These are phyloP conservation scores for Oscheius sp. DNA, from an alignment of 1,140 invertebrate species.

Conservation along the genomic window DNA sequence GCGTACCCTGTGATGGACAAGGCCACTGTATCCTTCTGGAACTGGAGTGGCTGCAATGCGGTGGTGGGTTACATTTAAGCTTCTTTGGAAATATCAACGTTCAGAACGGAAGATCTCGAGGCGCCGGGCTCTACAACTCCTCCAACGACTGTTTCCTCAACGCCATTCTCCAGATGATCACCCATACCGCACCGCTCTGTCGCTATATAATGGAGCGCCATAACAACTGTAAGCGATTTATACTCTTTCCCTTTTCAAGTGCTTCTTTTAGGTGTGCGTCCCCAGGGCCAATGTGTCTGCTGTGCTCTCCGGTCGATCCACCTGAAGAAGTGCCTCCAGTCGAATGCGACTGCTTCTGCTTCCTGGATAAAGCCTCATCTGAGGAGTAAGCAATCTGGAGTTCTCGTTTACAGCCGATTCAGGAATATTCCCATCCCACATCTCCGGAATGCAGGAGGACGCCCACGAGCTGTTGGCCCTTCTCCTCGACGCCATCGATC, in stretches of 20 bases:
- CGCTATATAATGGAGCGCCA: slow-evolving; percentile 33
- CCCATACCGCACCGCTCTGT: slow-evolving; percentile 20
- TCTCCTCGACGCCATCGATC: slow-evolving; percentile 30
- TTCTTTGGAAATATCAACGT: slow-evolving; percentile 29
- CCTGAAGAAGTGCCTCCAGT: background rate
- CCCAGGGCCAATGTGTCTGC: background rate
- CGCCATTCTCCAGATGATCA: slow-evolving; percentile 33
- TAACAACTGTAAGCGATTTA: background rate
- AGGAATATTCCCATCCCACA: slow-evolving; percentile 30
- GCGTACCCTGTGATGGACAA: slow-evolving; percentile 35
- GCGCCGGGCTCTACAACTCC: slow-evolving; percentile 15
- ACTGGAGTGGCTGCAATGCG: slow-evolving; percentile 1
- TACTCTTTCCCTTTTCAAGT: background rate
- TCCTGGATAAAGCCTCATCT: slow-evolving; percentile 12
- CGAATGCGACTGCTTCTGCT: background rate
- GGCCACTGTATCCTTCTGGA: slow-evolving; percentile 21
- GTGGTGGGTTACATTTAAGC: slow-evolving; percentile 9
- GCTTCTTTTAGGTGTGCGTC: background rate
- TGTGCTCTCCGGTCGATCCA: background rate
- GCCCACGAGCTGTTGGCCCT: slow-evolving; percentile 33
- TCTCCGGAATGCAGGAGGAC: slow-evolving; percentile 33
- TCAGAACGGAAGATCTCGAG: slow-evolving; percentile 2
- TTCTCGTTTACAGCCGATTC: slow-evolving; percentile 13
- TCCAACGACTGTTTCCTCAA: slow-evolving; percentile 40
- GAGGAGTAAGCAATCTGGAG: background rate